Evolutionary conservation across 2,113 vertebrate species (phyloP).

Genomic region (Mesoclemmys tuberculata): DNA sequence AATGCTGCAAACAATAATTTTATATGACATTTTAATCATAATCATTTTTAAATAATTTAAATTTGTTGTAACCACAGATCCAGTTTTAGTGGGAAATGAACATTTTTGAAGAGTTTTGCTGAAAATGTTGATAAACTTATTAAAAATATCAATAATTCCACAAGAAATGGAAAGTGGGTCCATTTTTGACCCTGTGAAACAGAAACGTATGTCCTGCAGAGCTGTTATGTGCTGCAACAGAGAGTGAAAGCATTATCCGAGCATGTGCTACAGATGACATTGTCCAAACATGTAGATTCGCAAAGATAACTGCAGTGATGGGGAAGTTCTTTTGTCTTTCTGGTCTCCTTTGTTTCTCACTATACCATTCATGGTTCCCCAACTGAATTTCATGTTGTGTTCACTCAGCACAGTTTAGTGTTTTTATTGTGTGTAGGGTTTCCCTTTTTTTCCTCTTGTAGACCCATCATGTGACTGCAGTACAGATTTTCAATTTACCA

Average conservation of each 20-base stretch:
- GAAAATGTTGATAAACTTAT: slow-evolving; percentile 27
- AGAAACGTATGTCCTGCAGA: not conserved
- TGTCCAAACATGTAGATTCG: not conserved
- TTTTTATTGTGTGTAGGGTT: not conserved
- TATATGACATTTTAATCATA: not conserved
- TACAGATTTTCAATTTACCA: not conserved
- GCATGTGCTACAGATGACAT: not conserved
- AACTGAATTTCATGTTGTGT: not conserved
- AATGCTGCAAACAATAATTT: not conserved
- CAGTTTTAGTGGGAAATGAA: slow-evolving; percentile 35
- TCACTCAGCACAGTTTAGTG: not conserved
- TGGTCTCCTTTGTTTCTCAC: not conserved
- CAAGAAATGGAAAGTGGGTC: too few relatives aligned
- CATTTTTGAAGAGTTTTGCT: slow-evolving; percentile 36
- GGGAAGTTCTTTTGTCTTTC: not conserved
- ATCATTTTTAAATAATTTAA: not conserved
- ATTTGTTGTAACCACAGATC: slow-evolving; percentile 29
- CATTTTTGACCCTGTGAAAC: too few relatives aligned
- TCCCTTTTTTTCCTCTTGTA: not conserved
- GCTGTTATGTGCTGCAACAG: not conserved
- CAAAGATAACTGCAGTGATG: not conserved
- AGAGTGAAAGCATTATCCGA: not conserved
- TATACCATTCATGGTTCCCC: not conserved
- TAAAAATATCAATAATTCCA: not conserved
- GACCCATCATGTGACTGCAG: not conserved